These are phyloP conservation scores for Thamnaconus septentrionalis DNA, from an alignment of 2,113 vertebrate species.

Conservation along the genomic window DNA sequence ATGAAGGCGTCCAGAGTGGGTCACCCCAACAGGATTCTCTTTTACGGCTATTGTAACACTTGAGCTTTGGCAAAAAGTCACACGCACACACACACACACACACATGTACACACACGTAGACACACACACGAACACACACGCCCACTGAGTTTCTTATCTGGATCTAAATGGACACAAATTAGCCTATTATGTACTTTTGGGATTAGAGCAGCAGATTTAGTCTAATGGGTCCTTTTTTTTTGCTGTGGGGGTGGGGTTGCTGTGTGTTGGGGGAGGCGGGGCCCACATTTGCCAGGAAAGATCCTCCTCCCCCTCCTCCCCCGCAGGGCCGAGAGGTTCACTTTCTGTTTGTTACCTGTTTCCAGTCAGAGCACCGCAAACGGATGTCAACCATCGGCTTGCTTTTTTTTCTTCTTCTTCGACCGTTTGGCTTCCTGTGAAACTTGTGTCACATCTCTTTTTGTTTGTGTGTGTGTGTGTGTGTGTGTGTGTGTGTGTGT, in stretches of 20 bases:
- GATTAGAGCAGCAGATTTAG: constrained; percentile 55
- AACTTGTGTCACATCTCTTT: constrained; percentile 47
- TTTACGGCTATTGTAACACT: constrained; percentile 64
- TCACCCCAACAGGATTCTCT: constrained; percentile 56
- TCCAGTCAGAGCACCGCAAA: not conserved
- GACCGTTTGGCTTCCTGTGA: constrained; percentile 52
- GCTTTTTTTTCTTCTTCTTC: not conserved
- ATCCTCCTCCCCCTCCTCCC: constrained; percentile 1
- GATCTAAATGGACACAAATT: constrained; percentile 65
- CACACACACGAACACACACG: constrained; percentile 1
- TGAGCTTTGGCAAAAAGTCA: constrained; percentile 48
- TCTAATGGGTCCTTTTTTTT: constrained; percentile 45
- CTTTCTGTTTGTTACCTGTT: constrained; percentile 13
- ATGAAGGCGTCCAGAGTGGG: constrained; percentile 65
- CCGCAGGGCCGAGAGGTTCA: constrained; percentile 11
- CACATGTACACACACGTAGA: constrained; percentile 25
- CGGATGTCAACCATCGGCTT: too few species aligned
- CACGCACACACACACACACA: constrained; percentile 23
- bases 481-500: too few species aligned
- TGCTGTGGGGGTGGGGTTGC: constrained; percentile 1
- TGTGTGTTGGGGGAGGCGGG: constrained; percentile 10
- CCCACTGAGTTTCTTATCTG: constrained; percentile 46
- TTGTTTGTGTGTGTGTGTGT: constrained; percentile 4
- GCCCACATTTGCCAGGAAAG: constrained; percentile 42
- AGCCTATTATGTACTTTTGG: constrained; percentile 59